Evolutionary conservation across 2,888 invertebrate genomes (phyloP).

Genomic region (Keiferia lycopersicella): DNA sequence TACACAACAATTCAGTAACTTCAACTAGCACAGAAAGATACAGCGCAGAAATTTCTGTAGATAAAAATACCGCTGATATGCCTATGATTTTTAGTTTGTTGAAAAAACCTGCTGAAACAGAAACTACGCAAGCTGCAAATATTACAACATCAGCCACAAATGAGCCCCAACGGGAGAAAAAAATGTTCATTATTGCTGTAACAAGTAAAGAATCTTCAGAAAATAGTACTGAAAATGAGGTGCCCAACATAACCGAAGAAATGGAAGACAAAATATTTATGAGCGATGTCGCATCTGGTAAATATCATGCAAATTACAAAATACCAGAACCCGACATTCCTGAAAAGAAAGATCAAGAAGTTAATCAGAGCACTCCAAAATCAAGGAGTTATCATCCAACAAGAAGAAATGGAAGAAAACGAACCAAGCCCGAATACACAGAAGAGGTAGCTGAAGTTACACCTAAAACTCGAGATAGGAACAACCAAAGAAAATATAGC

Average conservation of each 20-base stretch:
- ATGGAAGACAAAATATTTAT: constrained; percentile 50
- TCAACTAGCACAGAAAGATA: constrained; percentile 43
- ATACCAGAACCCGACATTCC: constrained; percentile 44
- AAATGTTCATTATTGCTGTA: constrained; percentile 60
- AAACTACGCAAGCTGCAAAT: constrained; percentile 32
- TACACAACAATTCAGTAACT: constrained; percentile 41
- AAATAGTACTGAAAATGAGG: constrained; percentile 53
- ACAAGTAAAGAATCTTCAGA: constrained; percentile 66
- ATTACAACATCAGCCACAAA: constrained; percentile 34
- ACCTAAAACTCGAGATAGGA: constrained; percentile 54
- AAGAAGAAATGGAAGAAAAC: constrained; percentile 59
- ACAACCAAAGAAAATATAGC: constrained; percentile 56
- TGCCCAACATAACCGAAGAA: constrained; percentile 48
- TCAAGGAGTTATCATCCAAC: constrained; percentile 65
- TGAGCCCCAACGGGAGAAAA: constrained; percentile 42
- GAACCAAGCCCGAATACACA: constrained; percentile 43
- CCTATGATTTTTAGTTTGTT: constrained; percentile 62
- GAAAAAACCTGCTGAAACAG: constrained; percentile 48
- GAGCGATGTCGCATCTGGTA: constrained; percentile 52
- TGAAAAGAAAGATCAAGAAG: constrained; percentile 45
- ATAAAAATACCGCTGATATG: constrained; percentile 53
- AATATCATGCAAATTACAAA: constrained; percentile 69
- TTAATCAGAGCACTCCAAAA: constrained; percentile 50
- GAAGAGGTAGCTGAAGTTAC: constrained; percentile 46
- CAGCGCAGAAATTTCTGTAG: constrained; percentile 35